phyloP scores from a whole-genome alignment of 2,113 vertebrate genomes.

The Delphinus delphis region DNA sequence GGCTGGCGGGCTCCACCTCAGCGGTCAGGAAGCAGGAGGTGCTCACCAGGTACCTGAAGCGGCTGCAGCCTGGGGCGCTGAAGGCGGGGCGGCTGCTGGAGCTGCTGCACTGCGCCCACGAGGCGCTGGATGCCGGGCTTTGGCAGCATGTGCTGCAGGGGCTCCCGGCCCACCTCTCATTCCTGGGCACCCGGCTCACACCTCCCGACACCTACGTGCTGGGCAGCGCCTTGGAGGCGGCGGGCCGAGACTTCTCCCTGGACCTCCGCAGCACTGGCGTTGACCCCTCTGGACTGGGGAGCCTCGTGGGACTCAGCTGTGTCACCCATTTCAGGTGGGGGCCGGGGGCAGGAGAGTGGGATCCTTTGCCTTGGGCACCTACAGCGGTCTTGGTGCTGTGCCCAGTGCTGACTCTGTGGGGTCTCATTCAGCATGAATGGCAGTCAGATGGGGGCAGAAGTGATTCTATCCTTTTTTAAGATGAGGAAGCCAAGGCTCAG shows the following conservation, averaged over 20 bases:
- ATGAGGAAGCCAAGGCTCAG: neutral
- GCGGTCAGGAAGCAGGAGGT: constrained; percentile 83
- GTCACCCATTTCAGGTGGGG: constrained; percentile 89
- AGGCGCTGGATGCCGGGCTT: constrained; percentile 81
- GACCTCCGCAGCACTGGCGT: constrained; percentile 89
- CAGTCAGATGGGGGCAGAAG: neutral
- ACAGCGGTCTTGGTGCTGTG: neutral
- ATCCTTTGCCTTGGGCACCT: neutral
- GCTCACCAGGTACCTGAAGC: constrained; percentile 83
- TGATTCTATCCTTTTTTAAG: neutral
- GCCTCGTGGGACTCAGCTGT: constrained; percentile 85
- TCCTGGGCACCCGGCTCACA: constrained; percentile 85
- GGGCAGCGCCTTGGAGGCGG: constrained; percentile 80
- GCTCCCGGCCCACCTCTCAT: constrained; percentile 85
- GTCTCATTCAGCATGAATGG: neutral
- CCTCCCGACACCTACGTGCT: constrained; percentile 87
- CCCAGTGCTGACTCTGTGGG: neutral
- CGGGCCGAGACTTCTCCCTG: constrained; percentile 85
- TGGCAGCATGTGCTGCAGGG: constrained; percentile 81
- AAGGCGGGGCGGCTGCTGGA: constrained; percentile 87
- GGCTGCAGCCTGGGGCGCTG: constrained; percentile 81
- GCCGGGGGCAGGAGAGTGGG: neutral
- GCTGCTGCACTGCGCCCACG: constrained; percentile 89
- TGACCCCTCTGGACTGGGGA: constrained; percentile 85
- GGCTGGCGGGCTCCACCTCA: neutral